These are phyloP conservation scores for Drosophila differens DNA, from an alignment of 2,888 invertebrate species.

Conservation along the genomic window DNA sequence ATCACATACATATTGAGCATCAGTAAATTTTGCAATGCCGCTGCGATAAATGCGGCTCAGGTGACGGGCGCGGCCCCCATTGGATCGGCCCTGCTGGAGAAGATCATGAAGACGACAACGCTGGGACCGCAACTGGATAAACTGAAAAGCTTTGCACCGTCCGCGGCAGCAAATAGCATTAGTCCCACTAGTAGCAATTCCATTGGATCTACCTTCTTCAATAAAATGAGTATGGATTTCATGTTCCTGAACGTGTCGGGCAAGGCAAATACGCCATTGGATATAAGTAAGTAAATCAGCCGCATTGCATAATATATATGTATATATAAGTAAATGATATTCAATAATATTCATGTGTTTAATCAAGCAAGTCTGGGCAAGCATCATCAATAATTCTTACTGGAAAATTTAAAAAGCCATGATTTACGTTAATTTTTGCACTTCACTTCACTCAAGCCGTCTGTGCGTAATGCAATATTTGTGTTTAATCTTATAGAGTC, in stretches of 20 bases:
- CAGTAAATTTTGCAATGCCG: constrained; percentile 83
- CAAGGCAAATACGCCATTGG: constrained; percentile 81
- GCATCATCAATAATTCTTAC: background rate
- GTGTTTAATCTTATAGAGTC: constrained; percentile 6
- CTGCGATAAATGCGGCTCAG: constrained; percentile 78
- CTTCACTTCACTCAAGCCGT: background rate
- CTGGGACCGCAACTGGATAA: constrained; percentile 72
- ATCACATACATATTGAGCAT: constrained; percentile 83
- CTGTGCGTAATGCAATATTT: background rate
- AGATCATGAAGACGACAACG: constrained; percentile 70
- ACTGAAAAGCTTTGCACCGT: constrained; percentile 58
- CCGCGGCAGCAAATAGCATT: constrained; percentile 75
- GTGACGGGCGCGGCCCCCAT: constrained; percentile 69
- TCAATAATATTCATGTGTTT: background rate
- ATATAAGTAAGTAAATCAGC: constrained; percentile 81
- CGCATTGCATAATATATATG: background rate
- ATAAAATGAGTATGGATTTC: constrained; percentile 69
- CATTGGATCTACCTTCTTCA: constrained; percentile 49
- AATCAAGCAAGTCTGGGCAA: background rate
- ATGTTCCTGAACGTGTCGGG: constrained; percentile 84
- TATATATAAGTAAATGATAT: background rate
- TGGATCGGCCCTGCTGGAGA: constrained; percentile 79
- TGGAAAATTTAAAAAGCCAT: background rate
- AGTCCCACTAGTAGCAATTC: constrained; percentile 40
- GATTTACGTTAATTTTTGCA: background rate